Conservation (phyloP, 2,797 vertebrate species). For the Sparus aurata region DNA sequence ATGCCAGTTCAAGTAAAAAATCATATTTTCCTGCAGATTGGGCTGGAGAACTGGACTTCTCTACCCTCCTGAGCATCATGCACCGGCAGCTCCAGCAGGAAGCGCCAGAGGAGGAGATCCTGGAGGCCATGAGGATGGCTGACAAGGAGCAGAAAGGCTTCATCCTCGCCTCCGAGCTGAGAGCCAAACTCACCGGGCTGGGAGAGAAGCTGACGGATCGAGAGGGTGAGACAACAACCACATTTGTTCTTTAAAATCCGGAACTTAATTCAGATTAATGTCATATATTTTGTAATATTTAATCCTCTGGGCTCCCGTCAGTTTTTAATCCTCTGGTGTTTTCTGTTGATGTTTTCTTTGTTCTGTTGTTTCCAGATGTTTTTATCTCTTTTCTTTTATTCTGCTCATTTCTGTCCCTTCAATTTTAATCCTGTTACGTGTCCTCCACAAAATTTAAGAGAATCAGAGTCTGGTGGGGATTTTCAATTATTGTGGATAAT, state of each 20-base stretch:
- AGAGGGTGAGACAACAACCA: conserved; percentile 83
- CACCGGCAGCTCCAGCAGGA: conserved; percentile 90
- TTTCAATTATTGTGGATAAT: not conserved
- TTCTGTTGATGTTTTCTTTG: not conserved
- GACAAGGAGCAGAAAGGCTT: conserved; percentile 88
- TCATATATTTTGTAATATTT: no score
- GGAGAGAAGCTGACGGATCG: conserved; percentile 89
- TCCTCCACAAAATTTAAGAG: not conserved
- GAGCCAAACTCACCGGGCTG: conserved; percentile 85
- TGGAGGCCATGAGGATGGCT: conserved; percentile 87
- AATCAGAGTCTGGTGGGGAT: not conserved
- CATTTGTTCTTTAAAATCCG: not conserved
- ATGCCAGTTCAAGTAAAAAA: not conserved
- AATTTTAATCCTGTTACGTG: not conserved
- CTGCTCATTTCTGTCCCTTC: not conserved
- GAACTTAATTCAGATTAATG: not conserved
- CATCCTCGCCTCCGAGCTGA: conserved; percentile 83
- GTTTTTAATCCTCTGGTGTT: not conserved
- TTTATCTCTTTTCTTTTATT: not conserved
- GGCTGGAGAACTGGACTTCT: conserved; percentile 89
- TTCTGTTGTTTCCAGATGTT: not conserved
- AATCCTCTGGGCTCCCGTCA: not conserved
- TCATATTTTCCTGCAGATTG: conserved; percentile 72
- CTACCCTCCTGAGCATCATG: conserved; percentile 91
- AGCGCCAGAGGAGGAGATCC: conserved; percentile 88